Conservation (phyloP, 2,888 invertebrate genomes). For the Xanthia togata region DNA sequence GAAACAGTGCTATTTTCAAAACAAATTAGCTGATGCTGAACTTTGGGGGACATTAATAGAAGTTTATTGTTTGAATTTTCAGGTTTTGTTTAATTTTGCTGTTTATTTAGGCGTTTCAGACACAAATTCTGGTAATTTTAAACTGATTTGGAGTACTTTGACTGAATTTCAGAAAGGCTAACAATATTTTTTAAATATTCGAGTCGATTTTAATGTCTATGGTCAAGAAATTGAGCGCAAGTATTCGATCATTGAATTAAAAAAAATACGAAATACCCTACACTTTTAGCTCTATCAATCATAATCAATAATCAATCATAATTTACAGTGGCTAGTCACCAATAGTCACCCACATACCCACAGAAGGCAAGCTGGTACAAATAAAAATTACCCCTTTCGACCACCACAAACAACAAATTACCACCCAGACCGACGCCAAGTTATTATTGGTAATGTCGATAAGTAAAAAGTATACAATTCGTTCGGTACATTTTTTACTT, state of each 20-base stretch:
- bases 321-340: constrained; percentile 13
- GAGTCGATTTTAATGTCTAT: neutral
- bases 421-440: neutral
- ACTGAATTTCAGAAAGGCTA: neutral
- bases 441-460: constrained; percentile 12
- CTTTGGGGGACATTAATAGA: constrained; percentile 7
- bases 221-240: neutral
- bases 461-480: neutral
- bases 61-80: constrained; percentile 14
- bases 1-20: constrained; percentile 21
- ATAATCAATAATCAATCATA: too few relatives aligned
- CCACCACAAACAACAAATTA: constrained; percentile 29
- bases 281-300: constrained; percentile 20
- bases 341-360: neutral
- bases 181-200: too few relatives aligned
- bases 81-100: neutral
- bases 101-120: constrained; percentile 12
- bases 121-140: neutral
- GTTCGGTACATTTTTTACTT: constrained; percentile 3
- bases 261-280: neutral
- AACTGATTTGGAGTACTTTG: neutral
- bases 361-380: neutral
- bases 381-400: constrained; percentile 34
- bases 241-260: neutral
- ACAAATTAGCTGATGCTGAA: constrained; percentile 13